Base-by-base conservation (phyloP, 2,113 vertebrate genomes). In the Microcebus ravelobensis region DNA sequence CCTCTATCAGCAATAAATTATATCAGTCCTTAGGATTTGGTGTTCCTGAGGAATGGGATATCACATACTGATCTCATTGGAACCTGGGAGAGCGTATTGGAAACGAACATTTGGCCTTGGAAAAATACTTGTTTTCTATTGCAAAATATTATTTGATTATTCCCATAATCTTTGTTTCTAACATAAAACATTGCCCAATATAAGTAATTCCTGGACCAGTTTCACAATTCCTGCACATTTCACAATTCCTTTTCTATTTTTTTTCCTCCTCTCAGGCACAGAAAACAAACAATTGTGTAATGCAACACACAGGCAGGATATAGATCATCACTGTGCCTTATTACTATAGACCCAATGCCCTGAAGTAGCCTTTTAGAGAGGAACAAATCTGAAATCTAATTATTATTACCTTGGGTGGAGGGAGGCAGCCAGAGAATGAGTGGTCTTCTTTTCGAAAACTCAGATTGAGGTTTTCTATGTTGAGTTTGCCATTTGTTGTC, bases 401-500 rank as follows among this genome's bases (percentile, higher is more conserved):
- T 74, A 36, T 91, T 20, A 4, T 36, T 97, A 97, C 96, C 97
- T 98, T 97, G 85, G 88, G 76, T 68, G 73, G 68, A 7, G 96
- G 90, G 6, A 77, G 45, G 71, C 83, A 80, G 14, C 96, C 95
- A 27, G 95, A 97, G 42, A 91, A 98, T 4, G 59, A 90, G 1
- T 1, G 2, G 1, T 96, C 93, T 98, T 97, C 94, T 57, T 97
- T 98, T n/a, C 65, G 39, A 95, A 98, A 96, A 95, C 61, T 95
- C 65, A 92, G 67, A 15, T 39, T 91, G 36, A 97, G 91, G 12
- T 88, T 97, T 52, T 97, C 94, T 84, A 31, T 68, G 80, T 93
- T 88, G 45, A 97, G n/a, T 71, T 97, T 90, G 57, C 95, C 79
- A 5, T 68, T 96, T n/a, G 42, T 25, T 57, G 88, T n/a, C 57